Conservation (phyloP, 1,140 invertebrate genomes). For the Formica selysi region DNA sequence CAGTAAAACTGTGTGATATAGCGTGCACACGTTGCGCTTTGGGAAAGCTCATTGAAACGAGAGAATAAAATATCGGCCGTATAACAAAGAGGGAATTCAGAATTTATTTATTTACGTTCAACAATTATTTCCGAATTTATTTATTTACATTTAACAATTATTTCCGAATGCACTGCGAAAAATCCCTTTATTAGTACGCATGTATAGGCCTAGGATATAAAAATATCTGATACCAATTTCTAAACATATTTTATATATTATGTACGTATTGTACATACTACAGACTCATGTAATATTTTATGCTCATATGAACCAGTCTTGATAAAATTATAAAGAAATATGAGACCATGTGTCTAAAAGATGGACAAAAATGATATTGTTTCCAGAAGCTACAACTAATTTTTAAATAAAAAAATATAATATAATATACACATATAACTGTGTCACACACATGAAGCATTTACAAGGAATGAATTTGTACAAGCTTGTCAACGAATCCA, state of each 20-base stretch:
- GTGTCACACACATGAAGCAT: background rate
- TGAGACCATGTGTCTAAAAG: background rate
- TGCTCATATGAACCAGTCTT: background rate
- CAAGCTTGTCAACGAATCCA: background rate
- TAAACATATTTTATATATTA: background rate
- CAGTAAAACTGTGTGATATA: background rate
- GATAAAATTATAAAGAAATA: background rate
- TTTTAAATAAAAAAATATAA: background rate
- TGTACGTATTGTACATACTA: background rate
- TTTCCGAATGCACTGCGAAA: background rate
- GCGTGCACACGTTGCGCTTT: background rate
- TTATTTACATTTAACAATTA: background rate
- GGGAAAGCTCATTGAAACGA: conserved; percentile 1
- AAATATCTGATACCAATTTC: background rate
- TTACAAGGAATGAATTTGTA: background rate
- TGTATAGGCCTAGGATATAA: background rate
- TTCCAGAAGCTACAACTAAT: background rate
- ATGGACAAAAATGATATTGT: background rate
- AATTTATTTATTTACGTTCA: background rate
- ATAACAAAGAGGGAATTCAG: background rate
- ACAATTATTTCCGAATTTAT: background rate
- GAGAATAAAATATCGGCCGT: background rate
- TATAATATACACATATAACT: background rate
- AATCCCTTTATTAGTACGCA: background rate
- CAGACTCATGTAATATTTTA: background rate